phyloP scores from a whole-genome alignment of 2,888 invertebrate species.

The Caradrina clavipalpis region DNA sequence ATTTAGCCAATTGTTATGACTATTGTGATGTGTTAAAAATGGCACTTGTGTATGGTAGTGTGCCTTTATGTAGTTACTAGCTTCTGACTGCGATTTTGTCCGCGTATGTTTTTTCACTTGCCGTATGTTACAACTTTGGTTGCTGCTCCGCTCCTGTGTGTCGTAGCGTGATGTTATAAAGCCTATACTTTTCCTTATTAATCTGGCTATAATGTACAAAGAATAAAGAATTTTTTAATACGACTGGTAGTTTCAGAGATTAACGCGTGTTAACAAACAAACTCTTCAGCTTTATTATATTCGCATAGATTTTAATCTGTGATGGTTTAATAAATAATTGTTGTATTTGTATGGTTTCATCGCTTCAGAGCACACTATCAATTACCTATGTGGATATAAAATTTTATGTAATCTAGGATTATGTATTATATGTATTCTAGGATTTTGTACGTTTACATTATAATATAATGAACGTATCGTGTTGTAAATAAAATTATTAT shows the following conservation, averaged over 20 bases:
- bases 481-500: too few relatives aligned
- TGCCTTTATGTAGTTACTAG: neutral
- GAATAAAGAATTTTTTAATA: too few relatives aligned
- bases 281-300: too few relatives aligned
- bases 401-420: neutral
- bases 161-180: too few relatives aligned
- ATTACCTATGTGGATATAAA: neutral
- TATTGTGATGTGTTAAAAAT: slow-evolving; percentile 29
- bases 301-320: slow-evolving; percentile 9
- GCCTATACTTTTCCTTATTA: too few relatives aligned
- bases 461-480: neutral
- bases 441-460: neutral
- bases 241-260: too few relatives aligned
- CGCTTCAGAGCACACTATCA: neutral
- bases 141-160: too few relatives aligned
- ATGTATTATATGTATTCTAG: neutral
- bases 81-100: too few relatives aligned
- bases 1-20: slow-evolving; percentile 6
- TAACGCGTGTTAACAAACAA: too few relatives aligned
- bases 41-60: slow-evolving; percentile 1
- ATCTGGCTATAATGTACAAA: too few relatives aligned
- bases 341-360: slow-evolving; percentile 13
- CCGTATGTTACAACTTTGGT: too few relatives aligned
- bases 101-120: too few relatives aligned
- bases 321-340: slow-evolving; percentile 8